Conservation (phyloP, 2,888 invertebrate species). For the Caenorhabditis virilis region DNA sequence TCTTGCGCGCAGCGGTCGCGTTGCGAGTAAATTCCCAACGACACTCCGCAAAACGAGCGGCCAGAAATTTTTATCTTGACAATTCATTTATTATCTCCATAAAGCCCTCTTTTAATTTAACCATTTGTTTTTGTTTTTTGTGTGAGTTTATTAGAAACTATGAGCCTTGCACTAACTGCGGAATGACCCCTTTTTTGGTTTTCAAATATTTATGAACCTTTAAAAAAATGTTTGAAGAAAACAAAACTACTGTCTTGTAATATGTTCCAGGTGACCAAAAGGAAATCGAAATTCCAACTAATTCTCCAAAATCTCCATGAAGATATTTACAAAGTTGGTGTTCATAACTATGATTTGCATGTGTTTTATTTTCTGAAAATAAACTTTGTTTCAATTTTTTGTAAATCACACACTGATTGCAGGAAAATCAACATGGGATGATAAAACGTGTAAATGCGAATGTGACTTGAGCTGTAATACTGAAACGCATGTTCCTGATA, state of each 20-base stretch:
- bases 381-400: not conserved
- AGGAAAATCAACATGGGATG: conserved; percentile 27
- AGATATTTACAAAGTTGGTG: too few relatives aligned
- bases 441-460: conserved; percentile 22
- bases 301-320: too few relatives aligned
- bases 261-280: too few relatives aligned
- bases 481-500: conserved; percentile 1
- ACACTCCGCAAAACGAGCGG: too few relatives aligned
- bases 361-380: not conserved
- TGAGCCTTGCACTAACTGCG: not conserved
- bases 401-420: not conserved
- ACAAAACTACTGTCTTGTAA: not conserved
- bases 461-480: conserved; percentile 18
- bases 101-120: not conserved
- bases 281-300: too few relatives aligned
- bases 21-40: too few relatives aligned
- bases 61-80: too few relatives aligned
- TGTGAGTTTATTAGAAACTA: not conserved
- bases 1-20: too few relatives aligned
- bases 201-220: too few relatives aligned
- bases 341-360: too few relatives aligned
- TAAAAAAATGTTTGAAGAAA: conserved; percentile 1
- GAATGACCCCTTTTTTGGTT: too few relatives aligned
- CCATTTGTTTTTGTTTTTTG: not conserved
- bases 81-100: too few relatives aligned